Conservation (phyloP, 2,113 vertebrate genomes). For the Gopherus evgoodei region DNA sequence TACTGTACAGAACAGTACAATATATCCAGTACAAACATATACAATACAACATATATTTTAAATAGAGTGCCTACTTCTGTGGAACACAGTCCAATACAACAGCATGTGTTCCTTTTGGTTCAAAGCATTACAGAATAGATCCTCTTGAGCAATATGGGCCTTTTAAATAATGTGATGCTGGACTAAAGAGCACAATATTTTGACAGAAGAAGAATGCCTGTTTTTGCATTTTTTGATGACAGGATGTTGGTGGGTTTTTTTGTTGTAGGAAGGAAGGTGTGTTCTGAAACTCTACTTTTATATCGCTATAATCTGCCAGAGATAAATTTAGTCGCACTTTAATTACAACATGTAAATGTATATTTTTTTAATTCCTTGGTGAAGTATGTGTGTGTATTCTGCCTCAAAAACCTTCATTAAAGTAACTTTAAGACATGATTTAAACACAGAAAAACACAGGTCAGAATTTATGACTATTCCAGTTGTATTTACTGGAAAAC, state of each 20-base stretch:
- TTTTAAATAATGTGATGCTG: neutral
- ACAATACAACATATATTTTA: conserved; percentile 55
- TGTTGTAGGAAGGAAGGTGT: neutral
- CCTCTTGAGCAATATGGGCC: neutral
- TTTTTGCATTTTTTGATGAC: neutral
- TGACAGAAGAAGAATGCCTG: neutral
- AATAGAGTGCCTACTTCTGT: conserved; percentile 14
- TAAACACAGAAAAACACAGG: accelerated
- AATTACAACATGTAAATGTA: accelerated
- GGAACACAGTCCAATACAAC: conserved; percentile 30
- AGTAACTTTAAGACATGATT: neutral
- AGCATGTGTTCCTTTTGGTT: neutral
- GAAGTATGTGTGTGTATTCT: neutral
- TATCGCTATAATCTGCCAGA: neutral
- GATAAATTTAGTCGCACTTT: neutral
- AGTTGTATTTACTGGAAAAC: neutral
- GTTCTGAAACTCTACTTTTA: neutral
- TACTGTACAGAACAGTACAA: neutral
- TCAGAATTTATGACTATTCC: neutral
- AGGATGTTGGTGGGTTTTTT: neutral
- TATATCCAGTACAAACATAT: neutral
- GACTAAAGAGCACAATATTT: neutral
- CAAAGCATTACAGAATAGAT: neutral
- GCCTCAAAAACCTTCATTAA: neutral
- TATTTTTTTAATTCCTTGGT: neutral